phyloP scores from a whole-genome alignment of 2,797 vertebrate genomes.

The Benthosema pterotum region DNA sequence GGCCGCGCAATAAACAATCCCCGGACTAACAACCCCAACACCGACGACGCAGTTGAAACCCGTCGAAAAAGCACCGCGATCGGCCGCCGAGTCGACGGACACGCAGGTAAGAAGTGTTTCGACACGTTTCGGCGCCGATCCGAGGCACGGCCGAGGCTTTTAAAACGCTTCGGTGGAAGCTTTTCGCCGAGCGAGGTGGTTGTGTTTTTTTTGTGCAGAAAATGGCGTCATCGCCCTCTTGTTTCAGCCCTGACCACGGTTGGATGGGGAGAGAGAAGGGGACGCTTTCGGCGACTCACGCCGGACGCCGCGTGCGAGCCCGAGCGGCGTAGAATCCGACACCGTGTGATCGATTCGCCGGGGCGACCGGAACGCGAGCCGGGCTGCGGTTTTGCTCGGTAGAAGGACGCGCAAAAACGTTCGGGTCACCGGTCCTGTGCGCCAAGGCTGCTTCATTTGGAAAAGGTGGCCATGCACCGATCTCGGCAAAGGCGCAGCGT shows the following conservation, averaged over 20 bases:
- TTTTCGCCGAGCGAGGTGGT: conserved; percentile 71
- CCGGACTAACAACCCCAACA: conserved; percentile 58
- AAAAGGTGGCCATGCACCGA: conserved; percentile 79
- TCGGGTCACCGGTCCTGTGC: conserved; percentile 82
- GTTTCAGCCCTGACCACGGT: conserved; percentile 79
- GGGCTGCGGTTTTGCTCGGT: conserved; percentile 40
- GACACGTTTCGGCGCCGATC: conserved; percentile 27
- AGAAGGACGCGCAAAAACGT: conserved; percentile 86
- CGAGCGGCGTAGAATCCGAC: conserved; percentile 18
- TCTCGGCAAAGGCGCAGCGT: conserved; percentile 84
- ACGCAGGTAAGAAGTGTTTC: conserved; percentile 72
- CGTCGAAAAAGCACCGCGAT: conserved; percentile 40
- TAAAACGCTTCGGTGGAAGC: conserved; percentile 69
- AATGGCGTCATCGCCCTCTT: conserved; percentile 79
- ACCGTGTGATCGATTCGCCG: conserved; percentile 38
- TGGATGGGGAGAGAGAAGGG: conserved; percentile 71
- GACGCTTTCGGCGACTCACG: conserved; percentile 74
- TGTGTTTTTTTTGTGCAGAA: conserved; percentile 76
- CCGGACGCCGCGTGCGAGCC: conserved; percentile 30
- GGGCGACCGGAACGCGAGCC: conserved; percentile 6
- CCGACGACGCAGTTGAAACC: conserved; percentile 42
- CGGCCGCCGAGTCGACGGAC: conserved; percentile 21
- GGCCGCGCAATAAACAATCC: conserved; percentile 71
- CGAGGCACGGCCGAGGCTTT: conserved; percentile 43
- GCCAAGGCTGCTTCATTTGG: conserved; percentile 79